Base-by-base conservation (phyloP, 2,888 invertebrate genomes). In the Drosophila dives region DNA sequence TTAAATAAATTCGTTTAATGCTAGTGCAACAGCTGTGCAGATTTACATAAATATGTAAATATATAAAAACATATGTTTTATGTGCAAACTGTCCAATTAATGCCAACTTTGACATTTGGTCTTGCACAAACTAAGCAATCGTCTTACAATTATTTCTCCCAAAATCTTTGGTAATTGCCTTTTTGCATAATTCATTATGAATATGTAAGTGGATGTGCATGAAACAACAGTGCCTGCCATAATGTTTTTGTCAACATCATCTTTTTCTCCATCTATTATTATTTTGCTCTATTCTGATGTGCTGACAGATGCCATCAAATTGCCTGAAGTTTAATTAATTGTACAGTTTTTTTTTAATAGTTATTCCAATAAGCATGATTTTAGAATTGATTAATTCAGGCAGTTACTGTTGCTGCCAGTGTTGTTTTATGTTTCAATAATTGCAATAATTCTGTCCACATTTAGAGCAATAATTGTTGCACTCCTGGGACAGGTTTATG, bases 91-190 rank as follows among this genome's bases (percentile, higher is more conserved):
- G 42, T 20, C 40, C 40, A 56, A 42, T 32, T 17, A 17, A 0
- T 29, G 29, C 0, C 3, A 42, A 17, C 42, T 20, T 17, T 15
- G n/a, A 42, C 56, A 29, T 32, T 56, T 20, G 32, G 8, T 6
- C 11, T 33, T 56, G 23, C n/a, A 20, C 20, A 42, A 56, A 56
- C 42, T 32, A 32, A 20, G 32, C 42, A 56, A 20, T 56, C 32
- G 6, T 32, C 42, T 56, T 32, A 33, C 20, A 42, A 42, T 42
- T 23, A 42, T 33, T 42, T 32, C 7, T 15, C 32, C 32, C 17
- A 42, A 56, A 23, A 56, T 56, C 20, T 11, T 42, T 32, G 20
- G 32, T 56, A 56, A 56, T 56, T 56, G 42, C 32, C 42, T 56
- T 56, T 33, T 56, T 56, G 26, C 26, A 17, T 17, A 12, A 12